phyloP scores from a whole-genome alignment of 2,888 invertebrate genomes.

The Drosophila cyrtoloma region DNA sequence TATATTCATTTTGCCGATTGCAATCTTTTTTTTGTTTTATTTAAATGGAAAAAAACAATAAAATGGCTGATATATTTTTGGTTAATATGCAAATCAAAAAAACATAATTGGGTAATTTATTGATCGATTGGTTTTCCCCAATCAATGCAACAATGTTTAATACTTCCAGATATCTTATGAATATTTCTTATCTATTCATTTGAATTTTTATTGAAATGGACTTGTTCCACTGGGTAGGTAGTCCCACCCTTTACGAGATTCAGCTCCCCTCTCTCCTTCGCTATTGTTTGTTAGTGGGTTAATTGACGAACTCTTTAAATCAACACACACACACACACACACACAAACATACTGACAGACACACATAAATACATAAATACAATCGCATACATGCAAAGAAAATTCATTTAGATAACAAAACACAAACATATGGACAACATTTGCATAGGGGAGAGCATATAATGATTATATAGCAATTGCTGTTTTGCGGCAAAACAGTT shows the following conservation, averaged over 20 bases:
- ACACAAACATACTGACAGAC: neutral
- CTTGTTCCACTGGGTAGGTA: neutral
- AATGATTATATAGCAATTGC: neutral
- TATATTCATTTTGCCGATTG: neutral
- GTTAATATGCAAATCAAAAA: neutral
- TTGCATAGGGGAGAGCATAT: conserved; percentile 9
- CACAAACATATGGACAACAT: conserved; percentile 26
- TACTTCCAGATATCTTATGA: neutral
- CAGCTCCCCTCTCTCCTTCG: neutral
- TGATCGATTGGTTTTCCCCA: neutral
- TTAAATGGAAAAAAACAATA: neutral
- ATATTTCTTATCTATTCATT: neutral
- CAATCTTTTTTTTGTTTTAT: neutral
- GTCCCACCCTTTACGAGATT: neutral
- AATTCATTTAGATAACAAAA: conserved; percentile 31
- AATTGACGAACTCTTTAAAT: conserved; percentile 6
- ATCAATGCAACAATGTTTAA: neutral
- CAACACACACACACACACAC: neutral
- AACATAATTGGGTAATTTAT: neutral
- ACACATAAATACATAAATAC: neutral
- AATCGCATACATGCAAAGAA: neutral
- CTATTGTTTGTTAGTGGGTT: conserved; percentile 19
- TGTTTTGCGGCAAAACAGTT: conserved; percentile 51
- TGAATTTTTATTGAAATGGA: neutral
- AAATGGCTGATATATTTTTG: neutral